These are phyloP conservation scores for Mirounga angustirostris DNA, from an alignment of 2,113 vertebrate genomes.

Conservation along the genomic window DNA sequence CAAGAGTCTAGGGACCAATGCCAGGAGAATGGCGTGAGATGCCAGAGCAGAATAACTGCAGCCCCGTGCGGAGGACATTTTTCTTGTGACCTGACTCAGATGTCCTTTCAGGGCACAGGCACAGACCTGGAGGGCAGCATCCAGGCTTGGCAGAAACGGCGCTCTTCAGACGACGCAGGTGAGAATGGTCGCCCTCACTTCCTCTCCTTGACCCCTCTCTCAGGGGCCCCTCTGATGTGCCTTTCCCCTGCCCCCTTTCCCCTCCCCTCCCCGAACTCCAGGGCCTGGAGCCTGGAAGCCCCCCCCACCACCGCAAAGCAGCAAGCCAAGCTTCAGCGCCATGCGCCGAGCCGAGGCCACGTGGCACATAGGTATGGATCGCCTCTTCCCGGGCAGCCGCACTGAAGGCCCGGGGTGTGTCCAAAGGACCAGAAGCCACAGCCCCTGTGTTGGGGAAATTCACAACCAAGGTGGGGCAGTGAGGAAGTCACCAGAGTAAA, in stretches of 20 bases:
- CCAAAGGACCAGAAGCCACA: not conserved
- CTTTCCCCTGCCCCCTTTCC: not conserved
- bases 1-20: not conserved
- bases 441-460: not conserved
- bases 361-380: slow-evolving; percentile 83
- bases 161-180: slow-evolving; percentile 86
- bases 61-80: not conserved
- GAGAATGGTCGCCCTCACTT: not conserved
- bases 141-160: slow-evolving; percentile 81
- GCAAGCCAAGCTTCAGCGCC: slow-evolving; percentile 82
- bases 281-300: slow-evolving; percentile 84
- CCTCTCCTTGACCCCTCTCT: slow-evolving; percentile 10
- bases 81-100: not conserved
- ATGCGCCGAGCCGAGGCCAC: slow-evolving; percentile 85
- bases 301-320: slow-evolving; percentile 79
- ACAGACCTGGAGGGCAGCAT: slow-evolving; percentile 73
- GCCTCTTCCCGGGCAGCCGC: not conserved
- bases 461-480: not conserved
- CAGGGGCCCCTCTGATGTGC: not conserved
- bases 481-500: not conserved
- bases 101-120: slow-evolving; percentile 76
- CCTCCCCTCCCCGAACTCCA: not conserved
- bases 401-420: not conserved
- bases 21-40: not conserved
- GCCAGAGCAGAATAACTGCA: not conserved